Evolutionary conservation across 2,888 invertebrate genomes (phyloP).

Genomic region (Campoletis raptor): DNA sequence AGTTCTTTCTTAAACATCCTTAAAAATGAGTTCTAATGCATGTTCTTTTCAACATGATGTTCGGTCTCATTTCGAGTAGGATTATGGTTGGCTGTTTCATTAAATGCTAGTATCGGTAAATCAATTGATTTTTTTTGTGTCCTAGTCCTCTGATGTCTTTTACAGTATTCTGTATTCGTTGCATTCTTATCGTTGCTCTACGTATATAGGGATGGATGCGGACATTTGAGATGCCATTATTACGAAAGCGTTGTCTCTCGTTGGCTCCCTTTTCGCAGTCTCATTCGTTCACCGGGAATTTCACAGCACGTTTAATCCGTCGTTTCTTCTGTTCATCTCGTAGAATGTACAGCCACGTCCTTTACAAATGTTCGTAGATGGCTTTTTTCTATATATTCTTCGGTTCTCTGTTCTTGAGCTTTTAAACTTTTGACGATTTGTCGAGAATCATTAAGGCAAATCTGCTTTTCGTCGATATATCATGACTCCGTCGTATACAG

Average conservation of each 20-base stretch:
- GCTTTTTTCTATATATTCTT: background rate
- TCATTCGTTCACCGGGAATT: conserved; percentile 52
- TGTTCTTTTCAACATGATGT: background rate
- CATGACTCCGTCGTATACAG: background rate
- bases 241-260: conserved; percentile 51
- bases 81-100: background rate
- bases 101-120: conserved; percentile 12
- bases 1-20: background rate
- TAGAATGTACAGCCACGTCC: conserved; percentile 16
- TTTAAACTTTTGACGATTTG: conserved; percentile 35
- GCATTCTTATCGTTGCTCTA: conserved; percentile 13
- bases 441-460: conserved; percentile 24
- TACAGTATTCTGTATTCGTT: background rate
- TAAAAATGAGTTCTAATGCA: background rate
- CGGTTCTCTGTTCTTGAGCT: conserved; percentile 1
- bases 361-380: conserved; percentile 22
- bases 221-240: conserved; percentile 60
- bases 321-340: conserved; percentile 54
- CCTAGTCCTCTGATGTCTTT: background rate
- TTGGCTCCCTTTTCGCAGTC: conserved; percentile 21
- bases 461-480: background rate
- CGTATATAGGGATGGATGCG: conserved; percentile 55
- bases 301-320: conserved; percentile 59
- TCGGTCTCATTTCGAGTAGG: background rate
- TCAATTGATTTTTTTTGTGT: conserved; percentile 40